phyloP scores from a whole-genome alignment of 2,797 vertebrate genomes.

The Heterohyrax brucei region DNA sequence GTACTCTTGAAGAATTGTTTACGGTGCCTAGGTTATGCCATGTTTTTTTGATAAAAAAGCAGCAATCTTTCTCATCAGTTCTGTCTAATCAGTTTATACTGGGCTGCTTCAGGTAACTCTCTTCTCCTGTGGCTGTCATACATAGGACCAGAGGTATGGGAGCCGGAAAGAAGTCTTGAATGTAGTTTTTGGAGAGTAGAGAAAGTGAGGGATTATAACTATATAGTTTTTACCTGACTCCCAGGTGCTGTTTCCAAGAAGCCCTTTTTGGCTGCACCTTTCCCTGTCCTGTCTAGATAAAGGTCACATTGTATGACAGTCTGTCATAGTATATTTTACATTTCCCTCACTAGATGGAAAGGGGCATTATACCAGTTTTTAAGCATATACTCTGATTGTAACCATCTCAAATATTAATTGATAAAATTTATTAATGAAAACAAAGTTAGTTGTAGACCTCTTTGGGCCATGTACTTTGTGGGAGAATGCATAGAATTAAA shows the following conservation, averaged over 20 bases:
- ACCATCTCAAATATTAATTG: slow-evolving; percentile 54
- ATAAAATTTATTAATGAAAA: slow-evolving; percentile 40
- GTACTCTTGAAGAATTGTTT: background rate
- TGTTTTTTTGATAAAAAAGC: background rate
- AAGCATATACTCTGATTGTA: background rate
- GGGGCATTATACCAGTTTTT: background rate
- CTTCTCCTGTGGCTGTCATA: background rate
- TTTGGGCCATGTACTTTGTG: slow-evolving; percentile 22
- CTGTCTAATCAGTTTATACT: slow-evolving; percentile 22
- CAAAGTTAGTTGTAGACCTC: background rate
- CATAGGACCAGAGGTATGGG: background rate
- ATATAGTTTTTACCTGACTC: background rate
- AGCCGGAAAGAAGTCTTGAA: background rate
- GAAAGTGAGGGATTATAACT: background rate
- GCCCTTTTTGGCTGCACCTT: background rate
- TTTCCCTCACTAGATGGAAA: background rate
- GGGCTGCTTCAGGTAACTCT: no score
- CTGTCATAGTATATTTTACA: slow-evolving; percentile 37
- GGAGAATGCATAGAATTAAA: background rate
- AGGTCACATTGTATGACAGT: slow-evolving; percentile 13
- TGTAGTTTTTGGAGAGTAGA: slow-evolving; percentile 47
- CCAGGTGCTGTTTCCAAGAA: slow-evolving; percentile 19
- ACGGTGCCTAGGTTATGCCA: background rate
- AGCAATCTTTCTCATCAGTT: slow-evolving; percentile 12
- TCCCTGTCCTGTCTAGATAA: background rate